Conservation (phyloP, 2,797 vertebrate genomes). For the Delichon dasypus region DNA sequence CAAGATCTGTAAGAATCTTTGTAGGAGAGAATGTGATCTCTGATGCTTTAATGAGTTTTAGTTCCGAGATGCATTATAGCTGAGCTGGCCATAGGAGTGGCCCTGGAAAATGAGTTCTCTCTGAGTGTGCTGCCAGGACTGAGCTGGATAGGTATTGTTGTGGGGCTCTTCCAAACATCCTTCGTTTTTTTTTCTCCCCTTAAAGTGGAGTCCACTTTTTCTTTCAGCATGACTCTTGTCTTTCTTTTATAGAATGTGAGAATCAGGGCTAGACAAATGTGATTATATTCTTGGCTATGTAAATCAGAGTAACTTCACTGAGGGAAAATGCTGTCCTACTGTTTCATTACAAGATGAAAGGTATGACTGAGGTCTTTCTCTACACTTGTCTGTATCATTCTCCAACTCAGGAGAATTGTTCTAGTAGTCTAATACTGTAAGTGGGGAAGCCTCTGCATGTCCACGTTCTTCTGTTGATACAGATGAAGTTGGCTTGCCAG, state of each 20-base stretch:
- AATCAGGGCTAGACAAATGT: neutral
- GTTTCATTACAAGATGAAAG: neutral
- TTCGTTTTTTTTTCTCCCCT: neutral
- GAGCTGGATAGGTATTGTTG: neutral
- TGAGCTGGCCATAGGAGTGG: neutral
- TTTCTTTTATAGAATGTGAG: neutral
- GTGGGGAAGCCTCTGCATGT: neutral
- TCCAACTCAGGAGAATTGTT: neutral
- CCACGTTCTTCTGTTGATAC: neutral
- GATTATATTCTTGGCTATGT: neutral
- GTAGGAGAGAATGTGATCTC: neutral
- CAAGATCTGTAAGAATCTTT: neutral
- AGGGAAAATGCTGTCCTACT: neutral
- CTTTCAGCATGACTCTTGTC: neutral
- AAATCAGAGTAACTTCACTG: neutral
- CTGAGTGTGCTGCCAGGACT: neutral
- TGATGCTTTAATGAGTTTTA: neutral
- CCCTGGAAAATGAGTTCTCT: neutral
- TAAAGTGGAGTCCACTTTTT: neutral
- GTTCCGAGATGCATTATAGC: neutral
- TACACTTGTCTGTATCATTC: neutral
- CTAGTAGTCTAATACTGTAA: neutral
- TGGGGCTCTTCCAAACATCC: neutral
- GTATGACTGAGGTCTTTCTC: neutral
- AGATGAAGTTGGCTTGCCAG: neutral